phyloP scores from a whole-genome alignment of 2,888 invertebrate species.

The Caenorhabditis sp. region DNA sequence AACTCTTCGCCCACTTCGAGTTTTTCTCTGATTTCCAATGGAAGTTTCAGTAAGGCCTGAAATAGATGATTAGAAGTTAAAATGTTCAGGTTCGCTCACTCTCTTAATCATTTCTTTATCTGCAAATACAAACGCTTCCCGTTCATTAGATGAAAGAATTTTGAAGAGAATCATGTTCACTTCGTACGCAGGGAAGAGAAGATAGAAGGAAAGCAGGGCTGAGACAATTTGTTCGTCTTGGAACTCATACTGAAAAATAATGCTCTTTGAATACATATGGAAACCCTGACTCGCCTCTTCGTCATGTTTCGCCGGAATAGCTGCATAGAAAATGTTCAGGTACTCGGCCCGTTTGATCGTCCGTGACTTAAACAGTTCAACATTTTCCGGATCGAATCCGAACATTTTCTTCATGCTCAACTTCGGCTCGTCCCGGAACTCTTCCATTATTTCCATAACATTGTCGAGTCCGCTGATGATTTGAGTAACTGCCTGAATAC shows the following conservation, averaged over 20 bases:
- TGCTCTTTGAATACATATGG: no score
- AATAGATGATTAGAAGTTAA: background rate
- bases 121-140: no score
- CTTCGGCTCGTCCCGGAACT: conserved; percentile 7
- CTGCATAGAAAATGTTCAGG: conserved; percentile 29
- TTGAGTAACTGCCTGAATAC: conserved; percentile 26
- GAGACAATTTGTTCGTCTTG: background rate
- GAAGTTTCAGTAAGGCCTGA: conserved; percentile 14
- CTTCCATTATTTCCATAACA: conserved; percentile 5
- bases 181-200: conserved; percentile 21
- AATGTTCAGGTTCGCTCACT: background rate
- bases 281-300: conserved; percentile 2
- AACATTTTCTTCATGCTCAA: conserved; percentile 31
- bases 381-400: conserved; percentile 11
- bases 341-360: conserved; percentile 25
- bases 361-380: background rate
- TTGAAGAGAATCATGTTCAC: conserved; percentile 33
- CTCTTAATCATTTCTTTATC: background rate
- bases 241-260: conserved; percentile 17
- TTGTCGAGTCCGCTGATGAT: conserved; percentile 19
- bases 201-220: conserved; percentile 21
- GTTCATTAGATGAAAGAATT: conserved; percentile 9
- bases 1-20: conserved; percentile 30
- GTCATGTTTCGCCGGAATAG: conserved; percentile 2
- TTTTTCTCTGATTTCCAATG: background rate